Evolutionary conservation across 1,140 invertebrate genomes (phyloP).

Genomic region (Bombus waltoni): DNA sequence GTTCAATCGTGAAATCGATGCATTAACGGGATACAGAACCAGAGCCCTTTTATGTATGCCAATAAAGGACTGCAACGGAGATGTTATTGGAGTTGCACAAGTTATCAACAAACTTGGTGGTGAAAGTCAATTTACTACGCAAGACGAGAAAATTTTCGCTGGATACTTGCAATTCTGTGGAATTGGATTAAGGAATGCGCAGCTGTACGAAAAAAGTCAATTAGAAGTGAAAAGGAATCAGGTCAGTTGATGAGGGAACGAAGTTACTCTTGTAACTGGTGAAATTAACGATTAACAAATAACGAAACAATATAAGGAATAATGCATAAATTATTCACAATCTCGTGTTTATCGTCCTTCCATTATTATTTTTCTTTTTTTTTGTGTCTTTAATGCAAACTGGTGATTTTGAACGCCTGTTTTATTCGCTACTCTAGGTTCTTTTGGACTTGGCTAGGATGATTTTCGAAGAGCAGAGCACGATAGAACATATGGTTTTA

Average conservation of each 20-base stretch:
- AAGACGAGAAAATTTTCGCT: slow-evolving; percentile 95
- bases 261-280: neutral
- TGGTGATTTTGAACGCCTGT: neutral
- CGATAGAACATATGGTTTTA: slow-evolving; percentile 96
- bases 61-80: slow-evolving; percentile 96
- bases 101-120: slow-evolving; percentile 95
- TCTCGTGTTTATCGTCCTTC: neutral
- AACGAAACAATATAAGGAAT: neutral
- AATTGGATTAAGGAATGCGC: slow-evolving; percentile 96
- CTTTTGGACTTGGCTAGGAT: slow-evolving; percentile 96
- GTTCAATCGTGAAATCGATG: slow-evolving; percentile 97
- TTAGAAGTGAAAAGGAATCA: slow-evolving; percentile 97
- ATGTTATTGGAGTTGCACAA: slow-evolving; percentile 97
- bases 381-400: neutral
- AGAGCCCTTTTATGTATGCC: slow-evolving; percentile 97
- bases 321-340: neutral
- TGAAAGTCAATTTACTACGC: slow-evolving; percentile 89
- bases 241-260: slow-evolving; percentile 78
- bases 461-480: slow-evolving; percentile 98
- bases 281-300: neutral
- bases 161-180: slow-evolving; percentile 98
- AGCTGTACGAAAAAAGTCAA: slow-evolving; percentile 96
- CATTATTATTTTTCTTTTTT: neutral
- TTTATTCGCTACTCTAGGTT: slow-evolving; percentile 84
- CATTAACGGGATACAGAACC: slow-evolving; percentile 95